phyloP scores from a whole-genome alignment of 2,888 invertebrate species.

The Phorcus lineatus region DNA sequence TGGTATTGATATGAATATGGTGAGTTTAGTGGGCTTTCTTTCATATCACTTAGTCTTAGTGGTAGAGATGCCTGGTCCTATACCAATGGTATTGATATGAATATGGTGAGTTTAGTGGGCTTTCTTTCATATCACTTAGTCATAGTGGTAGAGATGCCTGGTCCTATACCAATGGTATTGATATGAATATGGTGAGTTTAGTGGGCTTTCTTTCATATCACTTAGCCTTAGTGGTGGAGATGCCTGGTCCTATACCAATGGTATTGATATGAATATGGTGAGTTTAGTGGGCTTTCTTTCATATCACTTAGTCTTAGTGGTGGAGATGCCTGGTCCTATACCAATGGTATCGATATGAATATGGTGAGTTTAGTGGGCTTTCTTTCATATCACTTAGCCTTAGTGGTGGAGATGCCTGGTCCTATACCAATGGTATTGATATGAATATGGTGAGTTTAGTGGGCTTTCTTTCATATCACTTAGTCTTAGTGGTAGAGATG shows the following conservation, averaged over 20 bases:
- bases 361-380: conserved; percentile 78
- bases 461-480: conserved; percentile 79
- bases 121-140: not conserved
- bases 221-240: conserved; percentile 77
- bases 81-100: conserved; percentile 99
- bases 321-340: conserved; percentile 96
- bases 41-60: not conserved
- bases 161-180: conserved; percentile 99
- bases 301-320: no score
- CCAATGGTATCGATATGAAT: conserved; percentile 99
- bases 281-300: conserved; percentile 28
- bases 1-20: conserved; percentile 98
- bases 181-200: conserved; percentile 89
- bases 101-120: conserved; percentile 80
- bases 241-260: conserved; percentile 99
- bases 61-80: conserved; percentile 94
- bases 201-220: not conserved
- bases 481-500: conserved; percentile 99
- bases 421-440: conserved; percentile 98
- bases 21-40: conserved; percentile 51
- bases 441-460: conserved; percentile 87
- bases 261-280: conserved; percentile 97
- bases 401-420: conserved; percentile 99
- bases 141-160: conserved; percentile 84
- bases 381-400: conserved; percentile 82